Evolutionary conservation across 2,113 vertebrate species (phyloP), one percentile per base, ranked within the genome.

Genomic region (Halichoeres trimaculatus): DNA sequence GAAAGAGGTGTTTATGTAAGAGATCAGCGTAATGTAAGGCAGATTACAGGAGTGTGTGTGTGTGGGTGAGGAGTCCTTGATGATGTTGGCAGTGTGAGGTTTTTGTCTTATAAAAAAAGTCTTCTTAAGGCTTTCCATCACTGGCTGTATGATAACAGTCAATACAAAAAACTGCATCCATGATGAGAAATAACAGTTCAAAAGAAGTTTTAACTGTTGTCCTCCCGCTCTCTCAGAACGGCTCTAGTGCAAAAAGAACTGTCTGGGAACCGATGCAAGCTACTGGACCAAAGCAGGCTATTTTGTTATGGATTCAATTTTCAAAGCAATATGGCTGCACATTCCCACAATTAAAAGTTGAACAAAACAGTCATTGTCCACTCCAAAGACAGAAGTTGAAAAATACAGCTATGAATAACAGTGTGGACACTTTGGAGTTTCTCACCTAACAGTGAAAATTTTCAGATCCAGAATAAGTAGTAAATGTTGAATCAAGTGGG

Each of bases 101-200:
- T 17, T 62, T 61, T 36, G 10, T 61, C 17, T 22, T 66, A 30
- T 10, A 75, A 74, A 30, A 81, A 60, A 50, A 65, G 24, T 57
- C 13, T 41, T 69, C 16, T 89, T 90, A 89, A 91, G 88, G 89
- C 87, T 71, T 86, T 65, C 52, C 30, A 2, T 81, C 26, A 56
- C 5, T 58, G 71, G 74, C 57, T 71, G 66, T 9, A 10, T 74
- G 51, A 63, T 35, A 64, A 81, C 69, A 78, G 78, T 83, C 59
- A 53, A 63, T 58, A 73, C 22, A 77, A 81, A 45, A 80, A 75
- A 45, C 19, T 45, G 26, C 12, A 73, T 74, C 16, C 50, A 57
- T 0, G 5, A 20, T 63, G 54, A 74, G 64, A 26, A 59, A 60
- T 68, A 51, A 78, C 41, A 86, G 47, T 45, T 34, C 24, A 53